Evolutionary conservation across 2,797 vertebrate genomes (phyloP), one percentile per base, ranked within the genome.

Genomic region (Natrix natrix): DNA sequence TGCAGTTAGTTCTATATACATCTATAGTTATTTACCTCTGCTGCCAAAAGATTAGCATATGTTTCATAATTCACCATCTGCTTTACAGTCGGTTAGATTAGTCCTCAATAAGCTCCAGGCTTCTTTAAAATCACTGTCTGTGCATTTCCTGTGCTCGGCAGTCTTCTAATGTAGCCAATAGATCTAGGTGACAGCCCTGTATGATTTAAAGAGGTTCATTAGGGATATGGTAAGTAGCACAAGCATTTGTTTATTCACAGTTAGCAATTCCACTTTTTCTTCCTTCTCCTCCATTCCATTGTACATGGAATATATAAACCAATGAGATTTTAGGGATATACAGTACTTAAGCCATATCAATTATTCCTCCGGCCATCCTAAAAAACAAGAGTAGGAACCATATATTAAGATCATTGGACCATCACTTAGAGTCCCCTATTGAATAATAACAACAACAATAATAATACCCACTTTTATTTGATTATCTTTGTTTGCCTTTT

Each of bases 231-330:
- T 95, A 96, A 96, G 96, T 94, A 94, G 7, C 74, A 92, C 93
- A 95, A 95, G 94, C 92, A 90, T 66, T 94, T 97, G 94, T 96
- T 97, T 96, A 93, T 94, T 95, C 94, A 94, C 91, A 96, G 91
- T 93, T 95, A 63, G 95, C 92, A 90, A 89, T 95, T 96, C 83
- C 92, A 90, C 59, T 0, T 0, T 90, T 0, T 16, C 0, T 92
- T 56, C 90, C 91, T 96, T 95, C 94, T 93, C 93, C 87, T 93
- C 26, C 7, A 32, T 8, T 86, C 66, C 43, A 91, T 52, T 37
- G 3, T 28, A n/a, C 14, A 20, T 0, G 55, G 14, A 55, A 95
- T 4, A 3, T 1, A 14, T 54, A 52, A 93, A 69, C 5, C 0
- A 1, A 1, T 87, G 74, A 90, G 17, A 1, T 11, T 69, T 26